phyloP scores from a whole-genome alignment of 2,888 invertebrate genomes.

The Drosophila neutralis region DNA sequence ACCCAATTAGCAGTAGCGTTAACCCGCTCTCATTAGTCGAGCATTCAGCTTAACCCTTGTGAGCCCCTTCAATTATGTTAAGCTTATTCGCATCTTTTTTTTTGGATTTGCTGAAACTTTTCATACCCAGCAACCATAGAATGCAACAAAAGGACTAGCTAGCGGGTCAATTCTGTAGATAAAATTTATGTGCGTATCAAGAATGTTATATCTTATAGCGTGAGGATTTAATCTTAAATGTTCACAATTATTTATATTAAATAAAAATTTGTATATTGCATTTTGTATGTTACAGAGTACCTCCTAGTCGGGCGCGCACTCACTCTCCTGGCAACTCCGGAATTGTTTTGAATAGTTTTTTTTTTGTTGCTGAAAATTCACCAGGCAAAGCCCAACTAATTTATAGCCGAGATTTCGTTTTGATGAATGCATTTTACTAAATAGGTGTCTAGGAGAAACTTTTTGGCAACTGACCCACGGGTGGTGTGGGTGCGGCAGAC shows the following conservation, averaged over 20 bases:
- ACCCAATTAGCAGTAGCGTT: slow-evolving; percentile 45
- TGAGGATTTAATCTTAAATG: neutral
- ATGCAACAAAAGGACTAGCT: neutral
- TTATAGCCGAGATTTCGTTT: slow-evolving; percentile 64
- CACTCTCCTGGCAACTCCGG: neutral
- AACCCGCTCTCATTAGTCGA: slow-evolving; percentile 40
- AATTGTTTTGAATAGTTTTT: slow-evolving; percentile 36
- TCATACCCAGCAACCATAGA: slow-evolving; percentile 4
- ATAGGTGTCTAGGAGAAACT: slow-evolving; percentile 51
- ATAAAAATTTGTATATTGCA: neutral
- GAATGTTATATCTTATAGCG: neutral
- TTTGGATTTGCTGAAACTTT: slow-evolving; percentile 13
- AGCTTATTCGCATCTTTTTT: slow-evolving; percentile 53
- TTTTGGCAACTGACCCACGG: slow-evolving; percentile 40
- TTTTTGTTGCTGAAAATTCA: slow-evolving; percentile 45
- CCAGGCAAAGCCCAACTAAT: slow-evolving; percentile 55
- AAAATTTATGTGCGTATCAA: rapidly evolving
- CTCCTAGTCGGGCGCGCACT: neutral
- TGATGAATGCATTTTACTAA: slow-evolving; percentile 63
- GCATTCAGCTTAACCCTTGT: slow-evolving; percentile 48
- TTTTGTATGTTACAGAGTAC: neutral
- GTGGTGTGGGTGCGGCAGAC: neutral
- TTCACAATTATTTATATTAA: neutral
- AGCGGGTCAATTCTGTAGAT: neutral
- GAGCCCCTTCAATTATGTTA: slow-evolving; percentile 69